phyloP scores from a whole-genome alignment of 2,888 invertebrate species.

The Euzophera pinguis region DNA sequence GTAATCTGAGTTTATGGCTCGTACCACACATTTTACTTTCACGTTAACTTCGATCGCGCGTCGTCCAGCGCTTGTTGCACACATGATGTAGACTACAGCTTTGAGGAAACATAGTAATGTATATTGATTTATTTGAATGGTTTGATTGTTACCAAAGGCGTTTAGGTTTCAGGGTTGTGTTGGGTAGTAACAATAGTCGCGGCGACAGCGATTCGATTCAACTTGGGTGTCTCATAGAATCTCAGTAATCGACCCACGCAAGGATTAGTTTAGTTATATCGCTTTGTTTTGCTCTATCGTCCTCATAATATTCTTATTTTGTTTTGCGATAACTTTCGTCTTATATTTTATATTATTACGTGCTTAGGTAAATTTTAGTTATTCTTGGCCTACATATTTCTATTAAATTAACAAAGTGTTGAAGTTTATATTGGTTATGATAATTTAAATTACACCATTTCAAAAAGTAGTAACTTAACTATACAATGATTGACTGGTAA shows the following conservation, averaged over 20 bases:
- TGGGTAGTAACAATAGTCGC: conserved; percentile 35
- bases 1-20: conserved; percentile 18
- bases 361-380: too few relatives aligned
- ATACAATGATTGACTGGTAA: too few relatives aligned
- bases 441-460: too few relatives aligned
- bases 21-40: conserved; percentile 12
- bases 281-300: not conserved
- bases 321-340: too few relatives aligned
- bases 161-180: conserved; percentile 27
- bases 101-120: conserved; percentile 22
- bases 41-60: conserved; percentile 15
- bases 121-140: conserved; percentile 9
- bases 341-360: too few relatives aligned
- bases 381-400: too few relatives aligned
- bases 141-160: conserved; percentile 23
- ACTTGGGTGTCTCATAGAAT: conserved; percentile 16
- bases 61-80: conserved; percentile 21
- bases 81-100: not conserved
- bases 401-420: too few relatives aligned
- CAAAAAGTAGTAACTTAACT: too few relatives aligned
- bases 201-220: conserved; percentile 47
- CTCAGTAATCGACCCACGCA: conserved; percentile 6
- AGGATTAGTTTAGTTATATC: not conserved
- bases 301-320: too few relatives aligned
- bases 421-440: too few relatives aligned